A percentile compares a stretch with the other conserved stretches of the same genome.
phyloP scores from a whole-genome alignment of 2,113 vertebrate species.

The Odobenus rosmarus region DNA sequence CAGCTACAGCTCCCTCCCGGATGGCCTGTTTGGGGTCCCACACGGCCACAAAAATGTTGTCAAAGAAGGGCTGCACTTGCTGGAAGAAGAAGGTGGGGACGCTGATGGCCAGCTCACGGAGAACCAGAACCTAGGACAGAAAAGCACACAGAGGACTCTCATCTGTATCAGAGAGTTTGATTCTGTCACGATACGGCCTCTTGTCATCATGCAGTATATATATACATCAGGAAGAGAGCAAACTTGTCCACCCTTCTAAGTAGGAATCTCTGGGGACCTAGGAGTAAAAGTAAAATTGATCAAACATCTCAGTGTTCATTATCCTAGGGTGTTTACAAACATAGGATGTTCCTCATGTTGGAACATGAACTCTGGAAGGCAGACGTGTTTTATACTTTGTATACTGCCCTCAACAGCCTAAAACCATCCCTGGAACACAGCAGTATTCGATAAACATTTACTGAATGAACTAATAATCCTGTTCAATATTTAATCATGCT shows the following conservation, averaged over 20 bases:
- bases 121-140: constrained; percentile 92
- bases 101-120: constrained; percentile 96
- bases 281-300: not conserved
- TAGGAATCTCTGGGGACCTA: not conserved
- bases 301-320: not conserved
- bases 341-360: not conserved
- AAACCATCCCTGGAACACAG: not conserved
- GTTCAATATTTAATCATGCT: not conserved
- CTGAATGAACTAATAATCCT: not conserved
- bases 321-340: not conserved
- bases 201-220: not conserved
- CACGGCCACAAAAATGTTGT: constrained; percentile 97
- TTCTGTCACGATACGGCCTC: not conserved
- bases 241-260: not conserved
- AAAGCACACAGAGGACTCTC: not conserved
- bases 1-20: constrained; percentile 96
- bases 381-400: not conserved
- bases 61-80: constrained; percentile 99
- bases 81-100: constrained; percentile 99
- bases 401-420: not conserved
- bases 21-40: constrained; percentile 99
- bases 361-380: not conserved
- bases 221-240: not conserved
- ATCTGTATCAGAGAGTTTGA: not conserved
- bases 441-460: not conserved